These are phyloP conservation scores for Egretta garzetta DNA, from an alignment of 2,113 vertebrate genomes.

Conservation along the genomic window DNA sequence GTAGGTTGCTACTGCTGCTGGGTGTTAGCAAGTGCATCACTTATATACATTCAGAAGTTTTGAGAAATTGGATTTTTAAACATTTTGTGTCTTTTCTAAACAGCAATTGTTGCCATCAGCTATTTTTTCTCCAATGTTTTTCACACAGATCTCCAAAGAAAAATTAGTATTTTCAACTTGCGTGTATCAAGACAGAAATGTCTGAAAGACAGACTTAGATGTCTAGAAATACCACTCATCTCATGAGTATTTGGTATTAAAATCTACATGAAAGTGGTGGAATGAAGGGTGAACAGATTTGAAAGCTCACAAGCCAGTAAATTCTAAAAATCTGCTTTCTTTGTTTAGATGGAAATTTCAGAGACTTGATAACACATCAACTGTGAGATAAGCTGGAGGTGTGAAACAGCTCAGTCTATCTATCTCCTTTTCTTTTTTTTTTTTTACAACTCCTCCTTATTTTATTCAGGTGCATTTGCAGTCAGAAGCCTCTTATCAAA, in stretches of 20 bases:
- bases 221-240: constrained; percentile 42
- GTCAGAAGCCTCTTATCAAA: constrained; percentile 67
- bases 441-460: constrained; percentile 27
- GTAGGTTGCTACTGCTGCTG: constrained; percentile 46
- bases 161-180: constrained; percentile 28
- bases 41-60: constrained; percentile 26
- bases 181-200: not conserved
- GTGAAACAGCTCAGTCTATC: constrained; percentile 41
- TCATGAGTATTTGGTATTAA: constrained; percentile 22
- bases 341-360: constrained; percentile 68
- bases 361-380: constrained; percentile 38
- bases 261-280: not conserved
- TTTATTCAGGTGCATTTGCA: constrained; percentile 72
- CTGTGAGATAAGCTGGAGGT: constrained; percentile 7
- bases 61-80: constrained; percentile 21
- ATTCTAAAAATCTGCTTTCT: constrained; percentile 52
- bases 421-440: not conserved
- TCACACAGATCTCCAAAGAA: constrained; percentile 1
- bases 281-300: constrained; percentile 50
- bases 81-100: constrained; percentile 20
- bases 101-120: constrained; percentile 26
- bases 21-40: constrained; percentile 50
- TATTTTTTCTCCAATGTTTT: constrained; percentile 14
- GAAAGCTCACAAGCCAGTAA: constrained; percentile 47
- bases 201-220: constrained; percentile 15